Percentiles rank a stretch among this genome's conserved stretches.
Conservation (phyloP, 2,888 invertebrate species). For the Melieria picta region DNA sequence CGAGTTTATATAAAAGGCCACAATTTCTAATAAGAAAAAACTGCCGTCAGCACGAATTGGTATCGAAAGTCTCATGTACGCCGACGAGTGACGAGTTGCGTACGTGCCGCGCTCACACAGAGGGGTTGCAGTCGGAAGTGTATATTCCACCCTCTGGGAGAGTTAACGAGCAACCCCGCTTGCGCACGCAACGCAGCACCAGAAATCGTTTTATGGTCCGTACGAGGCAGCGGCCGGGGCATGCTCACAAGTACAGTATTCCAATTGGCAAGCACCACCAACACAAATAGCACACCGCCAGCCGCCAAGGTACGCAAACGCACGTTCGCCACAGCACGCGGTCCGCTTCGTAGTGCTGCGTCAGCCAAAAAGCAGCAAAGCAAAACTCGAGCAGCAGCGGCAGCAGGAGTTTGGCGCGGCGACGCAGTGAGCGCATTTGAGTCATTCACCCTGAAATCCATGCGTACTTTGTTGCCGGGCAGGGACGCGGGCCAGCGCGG, state of each 20-base stretch:
- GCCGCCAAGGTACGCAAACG: slow-evolving; percentile 15
- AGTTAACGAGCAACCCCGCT: too few species aligned
- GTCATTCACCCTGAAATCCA: slow-evolving; percentile 38
- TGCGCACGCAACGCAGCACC: too few species aligned
- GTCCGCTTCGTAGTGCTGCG: slow-evolving; percentile 14
- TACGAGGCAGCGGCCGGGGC: slow-evolving; percentile 1
- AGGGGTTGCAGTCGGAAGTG: too few species aligned
- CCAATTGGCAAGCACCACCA: slow-evolving; percentile 19
- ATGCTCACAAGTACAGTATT: slow-evolving; percentile 19
- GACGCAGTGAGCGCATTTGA: slow-evolving; percentile 16
- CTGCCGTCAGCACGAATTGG: too few species aligned
- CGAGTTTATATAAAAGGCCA: too few species aligned
- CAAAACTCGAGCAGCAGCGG: not conserved
- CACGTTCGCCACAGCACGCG: not conserved
- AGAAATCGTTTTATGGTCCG: too few species aligned
- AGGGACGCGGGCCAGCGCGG: not conserved
- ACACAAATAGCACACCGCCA: not conserved
- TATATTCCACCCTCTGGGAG: too few species aligned
- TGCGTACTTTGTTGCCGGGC: slow-evolving; percentile 14
- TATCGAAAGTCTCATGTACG: too few species aligned
- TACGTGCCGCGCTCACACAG: too few species aligned
- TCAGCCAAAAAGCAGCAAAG: slow-evolving; percentile 21
- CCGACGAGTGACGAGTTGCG: too few species aligned
- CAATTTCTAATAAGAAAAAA: too few species aligned
- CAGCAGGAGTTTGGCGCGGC: not conserved